Evolutionary conservation across 2,888 invertebrate genomes (phyloP), one percentile per base, ranked within the genome.

Genomic region (Balanococcus diminutus): DNA sequence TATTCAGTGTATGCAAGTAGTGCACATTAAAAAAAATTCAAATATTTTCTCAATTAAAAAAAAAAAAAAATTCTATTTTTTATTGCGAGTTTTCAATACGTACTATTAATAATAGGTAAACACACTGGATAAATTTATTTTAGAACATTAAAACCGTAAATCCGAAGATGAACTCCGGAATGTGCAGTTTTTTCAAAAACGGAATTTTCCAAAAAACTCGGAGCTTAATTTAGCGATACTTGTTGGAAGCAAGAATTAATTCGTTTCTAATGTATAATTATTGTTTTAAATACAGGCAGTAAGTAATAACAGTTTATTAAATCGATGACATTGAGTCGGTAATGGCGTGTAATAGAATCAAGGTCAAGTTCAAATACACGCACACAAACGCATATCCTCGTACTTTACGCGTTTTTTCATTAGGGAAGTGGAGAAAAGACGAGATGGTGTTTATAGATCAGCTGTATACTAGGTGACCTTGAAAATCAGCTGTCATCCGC

Each of bases 281-380:
- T 82, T 82, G 36, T 84, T 84, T 61, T 61, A 84, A 84, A 84
- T 84, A 61, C 67, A 32, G 36, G 83, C 67, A 25, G 36, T 84
- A 84, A 25, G 36, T 84, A 84, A 84, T 61, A 84, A 61, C 36
- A 84, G 67, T 84, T 84, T 84, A 61, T 84, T 84, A 84, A 61
- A 84, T 84, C 61, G 36, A 61, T 84, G 83, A 61, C 83, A 84
- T 84, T 84, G 83, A 84, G 67, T 67, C 83, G 83, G 83, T 84
- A 67, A 61, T 84, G 56, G 83, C 83, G 67, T 84, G 67, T 84
- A 67, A 84, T 84, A 84, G 83, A 84, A 84, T 84, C 67, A 84
- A 84, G 83, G 83, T 84, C 83, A 84, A 84, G 83, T 84, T 84
- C 67, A 82, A 36, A 84, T 22, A 84, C 83, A 84, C 61, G 67